A percentile compares a stretch with the other conserved stretches of the same genome.
These are phyloP conservation scores for Alca torda DNA, from an alignment of 2,797 vertebrate species.

Conservation along the genomic window DNA sequence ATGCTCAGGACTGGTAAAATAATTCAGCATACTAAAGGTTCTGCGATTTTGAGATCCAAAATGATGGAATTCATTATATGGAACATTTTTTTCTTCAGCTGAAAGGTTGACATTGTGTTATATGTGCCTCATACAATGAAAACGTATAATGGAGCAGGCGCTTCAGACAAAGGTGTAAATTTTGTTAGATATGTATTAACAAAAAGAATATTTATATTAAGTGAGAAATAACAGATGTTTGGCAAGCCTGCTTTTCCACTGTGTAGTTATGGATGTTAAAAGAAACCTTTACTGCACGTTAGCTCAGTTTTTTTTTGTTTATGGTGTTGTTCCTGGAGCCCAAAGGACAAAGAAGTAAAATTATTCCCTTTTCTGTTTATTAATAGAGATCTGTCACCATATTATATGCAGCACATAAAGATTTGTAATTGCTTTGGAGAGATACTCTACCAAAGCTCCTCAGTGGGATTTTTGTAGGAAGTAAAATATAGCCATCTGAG, in stretches of 20 bases:
- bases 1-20: background rate
- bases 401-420: background rate
- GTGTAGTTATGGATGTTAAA: background rate
- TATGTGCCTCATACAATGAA: background rate
- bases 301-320: background rate
- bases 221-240: background rate
- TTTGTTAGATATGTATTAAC: background rate
- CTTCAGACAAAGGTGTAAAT: background rate
- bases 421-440: constrained; percentile 20
- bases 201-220: background rate
- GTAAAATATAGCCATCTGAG: background rate
- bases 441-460: background rate
- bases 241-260: background rate
- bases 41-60: background rate
- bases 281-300: background rate
- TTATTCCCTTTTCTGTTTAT: background rate
- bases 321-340: background rate
- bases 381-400: background rate
- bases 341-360: background rate
- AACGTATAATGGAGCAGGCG: background rate
- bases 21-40: background rate
- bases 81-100: background rate
- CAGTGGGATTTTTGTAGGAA: background rate
- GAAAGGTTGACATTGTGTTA: background rate
- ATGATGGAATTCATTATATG: background rate